These are phyloP conservation scores for Sycophila texana DNA, from an alignment of 2,888 invertebrate genomes.

Conservation along the genomic window DNA sequence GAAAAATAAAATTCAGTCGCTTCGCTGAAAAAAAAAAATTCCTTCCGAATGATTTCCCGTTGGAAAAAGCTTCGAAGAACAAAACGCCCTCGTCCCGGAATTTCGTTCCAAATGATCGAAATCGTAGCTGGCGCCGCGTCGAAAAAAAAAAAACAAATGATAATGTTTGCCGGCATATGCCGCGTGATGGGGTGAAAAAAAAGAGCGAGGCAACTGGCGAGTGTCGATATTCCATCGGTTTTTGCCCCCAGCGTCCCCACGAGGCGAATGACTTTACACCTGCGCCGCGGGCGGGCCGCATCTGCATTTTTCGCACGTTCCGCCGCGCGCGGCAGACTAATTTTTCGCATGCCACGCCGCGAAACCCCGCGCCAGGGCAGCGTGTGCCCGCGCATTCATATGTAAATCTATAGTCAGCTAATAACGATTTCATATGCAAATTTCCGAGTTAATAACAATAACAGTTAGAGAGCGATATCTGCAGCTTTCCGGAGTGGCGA, in stretches of 20 bases:
- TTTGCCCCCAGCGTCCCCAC: conserved; percentile 1
- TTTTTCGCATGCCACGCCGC: conserved; percentile 42
- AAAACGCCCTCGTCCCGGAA: too few relatives aligned
- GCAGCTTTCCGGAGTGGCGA: conserved; percentile 19
- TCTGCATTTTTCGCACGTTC: conserved; percentile 55
- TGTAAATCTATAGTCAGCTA: conserved; percentile 36
- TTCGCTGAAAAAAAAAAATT: too few relatives aligned
- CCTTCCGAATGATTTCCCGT: too few relatives aligned
- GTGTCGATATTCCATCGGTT: conserved; percentile 38
- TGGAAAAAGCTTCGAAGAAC: too few relatives aligned
- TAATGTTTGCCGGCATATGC: too few relatives aligned
- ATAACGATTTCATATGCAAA: conserved; percentile 60
- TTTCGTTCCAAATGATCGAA: too few relatives aligned
- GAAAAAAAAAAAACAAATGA: too few relatives aligned
- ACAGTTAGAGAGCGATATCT: conserved; percentile 60
- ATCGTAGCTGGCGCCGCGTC: too few relatives aligned
- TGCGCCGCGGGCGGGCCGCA: conserved; percentile 12
- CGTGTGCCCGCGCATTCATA: conserved; percentile 29
- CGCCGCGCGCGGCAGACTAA: conserved; percentile 20
- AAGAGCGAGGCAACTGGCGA: not conserved
- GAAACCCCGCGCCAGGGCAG: conserved; percentile 4
- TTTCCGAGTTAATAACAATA: conserved; percentile 61
- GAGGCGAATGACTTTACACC: conserved; percentile 19
- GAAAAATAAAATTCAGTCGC: too few relatives aligned
- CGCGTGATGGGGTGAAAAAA: too few relatives aligned